Percentiles rank a stretch among this genome's conserved stretches.
Conservation (phyloP, 2,888 invertebrate genomes). For the Agrilus mali region DNA sequence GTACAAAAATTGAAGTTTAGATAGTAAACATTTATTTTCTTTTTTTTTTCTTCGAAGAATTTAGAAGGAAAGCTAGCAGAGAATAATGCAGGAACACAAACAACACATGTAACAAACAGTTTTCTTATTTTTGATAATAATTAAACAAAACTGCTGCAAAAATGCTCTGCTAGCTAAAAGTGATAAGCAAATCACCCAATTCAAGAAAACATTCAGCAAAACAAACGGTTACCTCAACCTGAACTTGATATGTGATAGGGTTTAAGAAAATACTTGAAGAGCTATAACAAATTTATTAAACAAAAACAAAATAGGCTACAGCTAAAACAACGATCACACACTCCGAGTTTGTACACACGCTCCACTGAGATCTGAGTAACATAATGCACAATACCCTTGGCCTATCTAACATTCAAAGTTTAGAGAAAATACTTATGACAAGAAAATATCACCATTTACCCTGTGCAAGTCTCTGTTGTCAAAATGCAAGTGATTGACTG, state of each 20-base stretch:
- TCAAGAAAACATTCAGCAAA: conserved; percentile 8
- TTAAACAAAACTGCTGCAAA: conserved; percentile 6
- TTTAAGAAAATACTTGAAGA: conserved; percentile 29
- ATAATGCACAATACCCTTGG: conserved; percentile 38
- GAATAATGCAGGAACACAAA: conserved; percentile 21
- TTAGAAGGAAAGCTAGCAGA: conserved; percentile 29
- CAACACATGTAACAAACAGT: conserved; percentile 19
- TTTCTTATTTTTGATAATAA: conserved; percentile 1
- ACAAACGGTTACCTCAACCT: conserved; percentile 15
- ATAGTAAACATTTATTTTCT: conserved; percentile 18
- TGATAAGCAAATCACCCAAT: conserved; percentile 12
- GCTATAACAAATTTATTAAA: conserved; percentile 34
- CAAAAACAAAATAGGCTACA: conserved; percentile 31
- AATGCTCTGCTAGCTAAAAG: conserved; percentile 17
- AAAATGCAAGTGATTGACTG: conserved; percentile 37
- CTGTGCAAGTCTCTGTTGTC: conserved; percentile 39
- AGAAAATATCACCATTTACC: conserved; percentile 41
- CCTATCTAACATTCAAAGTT: conserved; percentile 38
- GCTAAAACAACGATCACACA: conserved; percentile 28
- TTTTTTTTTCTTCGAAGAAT: conserved; percentile 12
- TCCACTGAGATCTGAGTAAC: conserved; percentile 32
- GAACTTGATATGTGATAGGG: conserved; percentile 27
- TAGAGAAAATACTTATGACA: conserved; percentile 39
- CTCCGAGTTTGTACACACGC: conserved; percentile 27
- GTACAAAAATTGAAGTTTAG: conserved; percentile 31